Conservation (phyloP, 1,140 invertebrate species). For the Drosophila sproati region DNA sequence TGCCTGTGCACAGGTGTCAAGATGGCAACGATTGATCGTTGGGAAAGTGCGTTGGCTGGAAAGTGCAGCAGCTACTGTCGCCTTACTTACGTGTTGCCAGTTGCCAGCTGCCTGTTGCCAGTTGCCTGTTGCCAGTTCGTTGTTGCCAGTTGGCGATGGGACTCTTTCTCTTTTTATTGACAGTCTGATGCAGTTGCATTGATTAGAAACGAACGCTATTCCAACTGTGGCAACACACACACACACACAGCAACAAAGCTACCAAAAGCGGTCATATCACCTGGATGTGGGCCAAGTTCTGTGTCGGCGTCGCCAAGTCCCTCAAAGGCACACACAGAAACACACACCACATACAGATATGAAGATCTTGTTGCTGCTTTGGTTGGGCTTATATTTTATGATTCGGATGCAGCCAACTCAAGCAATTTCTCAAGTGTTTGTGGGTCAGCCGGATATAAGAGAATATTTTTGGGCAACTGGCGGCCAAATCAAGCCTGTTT, state of each 20-base stretch:
- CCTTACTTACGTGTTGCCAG: background rate
- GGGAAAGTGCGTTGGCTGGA: conserved; percentile 61
- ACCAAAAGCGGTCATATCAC: conserved; percentile 65
- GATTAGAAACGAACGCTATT: conserved; percentile 39
- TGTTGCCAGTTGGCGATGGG: background rate
- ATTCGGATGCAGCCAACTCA: conserved; percentile 36
- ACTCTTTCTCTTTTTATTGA: conserved; percentile 44
- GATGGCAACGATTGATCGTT: conserved; percentile 35
- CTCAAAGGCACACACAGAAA: conserved; percentile 36
- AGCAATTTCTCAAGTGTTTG: conserved; percentile 68
- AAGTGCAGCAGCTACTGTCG: background rate
- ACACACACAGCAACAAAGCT: conserved; percentile 22
- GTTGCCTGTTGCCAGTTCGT: background rate
- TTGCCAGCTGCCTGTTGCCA: background rate
- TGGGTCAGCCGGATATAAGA: conserved; percentile 64
- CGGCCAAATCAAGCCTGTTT: conserved; percentile 69
- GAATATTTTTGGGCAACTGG: conserved; percentile 16
- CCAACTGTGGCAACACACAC: background rate
- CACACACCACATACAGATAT: conserved; percentile 33
- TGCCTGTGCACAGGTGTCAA: conserved; percentile 30
- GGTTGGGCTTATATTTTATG: conserved; percentile 23
- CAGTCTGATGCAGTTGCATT: conserved; percentile 29
- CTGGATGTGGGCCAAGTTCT: conserved; percentile 72
- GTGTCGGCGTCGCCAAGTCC: conserved; percentile 15
- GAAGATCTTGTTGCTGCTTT: conserved; percentile 30